These are phyloP conservation scores for Rhopalosiphum padi DNA, from an alignment of 1,140 invertebrate species.

Conservation along the genomic window DNA sequence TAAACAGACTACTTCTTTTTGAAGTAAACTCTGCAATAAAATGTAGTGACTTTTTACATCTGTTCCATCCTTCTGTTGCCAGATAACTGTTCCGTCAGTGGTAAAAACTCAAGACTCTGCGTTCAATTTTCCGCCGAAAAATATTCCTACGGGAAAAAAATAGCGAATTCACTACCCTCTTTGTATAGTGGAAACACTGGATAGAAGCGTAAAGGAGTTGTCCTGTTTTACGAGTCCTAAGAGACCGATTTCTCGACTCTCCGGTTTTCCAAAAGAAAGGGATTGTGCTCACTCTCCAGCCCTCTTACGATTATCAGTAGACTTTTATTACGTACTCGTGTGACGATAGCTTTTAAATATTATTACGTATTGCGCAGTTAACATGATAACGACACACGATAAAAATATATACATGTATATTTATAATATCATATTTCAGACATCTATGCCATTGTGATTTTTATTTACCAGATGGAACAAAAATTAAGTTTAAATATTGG, in stretches of 20 bases:
- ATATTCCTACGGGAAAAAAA: conserved; percentile 45
- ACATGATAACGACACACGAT: neutral
- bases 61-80: neutral
- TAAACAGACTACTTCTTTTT: neutral
- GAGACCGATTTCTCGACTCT: conserved; percentile 40
- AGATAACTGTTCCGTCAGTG: conserved; percentile 28
- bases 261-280: conserved; percentile 20
- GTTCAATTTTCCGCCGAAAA: conserved; percentile 39
- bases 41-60: conserved; percentile 46
- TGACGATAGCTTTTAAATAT: conserved; percentile 46
- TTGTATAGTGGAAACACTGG: conserved; percentile 6
- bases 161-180: neutral
- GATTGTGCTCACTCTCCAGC: neutral
- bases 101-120: neutral
- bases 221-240: conserved; percentile 35
- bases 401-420: neutral
- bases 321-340: conserved; percentile 34
- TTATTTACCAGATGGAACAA: neutral
- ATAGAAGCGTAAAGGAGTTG: conserved; percentile 23
- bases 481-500: neutral
- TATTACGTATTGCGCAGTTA: conserved; percentile 29
- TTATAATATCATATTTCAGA: neutral
- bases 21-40: conserved; percentile 36
- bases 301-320: conserved; percentile 35
- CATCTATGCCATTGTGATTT: neutral